These are phyloP conservation scores for Crenuchus spilurus DNA, from an alignment of 2,797 vertebrate genomes.

Conservation along the genomic window DNA sequence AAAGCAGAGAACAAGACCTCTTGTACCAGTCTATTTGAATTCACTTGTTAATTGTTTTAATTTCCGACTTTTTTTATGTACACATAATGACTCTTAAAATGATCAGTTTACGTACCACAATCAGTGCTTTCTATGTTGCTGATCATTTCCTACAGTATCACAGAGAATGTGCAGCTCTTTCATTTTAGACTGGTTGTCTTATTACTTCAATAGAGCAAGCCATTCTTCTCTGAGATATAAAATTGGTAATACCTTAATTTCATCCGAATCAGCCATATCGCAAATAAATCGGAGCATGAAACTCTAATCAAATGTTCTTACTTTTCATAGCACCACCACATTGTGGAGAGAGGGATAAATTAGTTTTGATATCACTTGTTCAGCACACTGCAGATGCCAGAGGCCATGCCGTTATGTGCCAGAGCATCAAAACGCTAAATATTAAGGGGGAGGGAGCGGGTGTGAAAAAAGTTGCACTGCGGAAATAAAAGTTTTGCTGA, in stretches of 20 bases:
- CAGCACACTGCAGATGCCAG: slow-evolving; percentile 35
- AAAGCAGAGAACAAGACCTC: background rate
- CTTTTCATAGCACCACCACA: slow-evolving; percentile 40
- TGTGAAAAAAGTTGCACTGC: slow-evolving; percentile 4
- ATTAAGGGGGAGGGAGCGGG: background rate
- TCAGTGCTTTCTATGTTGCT: background rate
- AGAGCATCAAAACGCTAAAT: slow-evolving; percentile 17
- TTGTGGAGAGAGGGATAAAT: background rate
- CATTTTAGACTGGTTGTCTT: background rate
- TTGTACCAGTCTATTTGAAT: background rate
- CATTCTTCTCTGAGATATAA: slow-evolving; percentile 8
- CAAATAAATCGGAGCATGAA: slow-evolving; percentile 30
- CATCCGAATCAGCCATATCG: background rate
- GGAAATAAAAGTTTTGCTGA: background rate
- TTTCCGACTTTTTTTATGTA: no score
- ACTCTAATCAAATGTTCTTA: slow-evolving; percentile 22
- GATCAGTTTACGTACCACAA: background rate
- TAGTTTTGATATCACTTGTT: slow-evolving; percentile 48
- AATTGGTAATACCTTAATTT: slow-evolving; percentile 25
- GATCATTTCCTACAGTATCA: background rate
- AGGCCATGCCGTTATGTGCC: slow-evolving; percentile 15
- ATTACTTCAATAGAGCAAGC: slow-evolving; percentile 17
- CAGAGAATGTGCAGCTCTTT: background rate
- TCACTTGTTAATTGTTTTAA: no score
- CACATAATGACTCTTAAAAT: no score